Percentiles rank a stretch among this genome's conserved stretches.
These are phyloP conservation scores for Pomatorhinus ruficollis DNA, from an alignment of 2,113 vertebrate species.

Conservation along the genomic window DNA sequence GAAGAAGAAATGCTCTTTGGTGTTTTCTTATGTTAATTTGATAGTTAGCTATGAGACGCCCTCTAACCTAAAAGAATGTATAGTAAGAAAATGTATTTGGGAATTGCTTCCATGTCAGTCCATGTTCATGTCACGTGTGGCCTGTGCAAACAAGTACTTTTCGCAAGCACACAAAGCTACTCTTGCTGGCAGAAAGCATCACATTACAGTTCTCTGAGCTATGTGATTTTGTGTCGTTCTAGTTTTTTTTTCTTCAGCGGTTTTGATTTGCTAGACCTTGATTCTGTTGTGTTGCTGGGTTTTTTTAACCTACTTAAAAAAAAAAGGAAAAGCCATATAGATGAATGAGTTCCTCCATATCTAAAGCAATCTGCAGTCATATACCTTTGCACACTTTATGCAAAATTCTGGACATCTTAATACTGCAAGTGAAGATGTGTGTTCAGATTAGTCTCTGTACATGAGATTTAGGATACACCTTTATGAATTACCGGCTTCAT, in stretches of 20 bases:
- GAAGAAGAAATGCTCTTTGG: background rate
- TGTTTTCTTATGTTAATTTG: background rate
- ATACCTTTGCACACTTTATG: background rate
- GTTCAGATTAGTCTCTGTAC: background rate
- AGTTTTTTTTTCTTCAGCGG: background rate
- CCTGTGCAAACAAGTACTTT: background rate
- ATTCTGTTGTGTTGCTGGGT: background rate
- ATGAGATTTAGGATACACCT: background rate
- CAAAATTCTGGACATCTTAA: background rate
- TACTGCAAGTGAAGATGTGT: background rate
- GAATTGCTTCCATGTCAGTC: accelerated
- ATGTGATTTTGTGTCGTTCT: background rate
- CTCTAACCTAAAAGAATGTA: background rate
- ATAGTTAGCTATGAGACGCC: background rate
- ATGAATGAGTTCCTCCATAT: background rate
- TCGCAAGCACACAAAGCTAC: background rate
- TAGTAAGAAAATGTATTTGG: background rate
- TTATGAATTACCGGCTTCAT: background rate
- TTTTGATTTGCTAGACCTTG: background rate
- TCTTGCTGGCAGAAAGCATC: background rate
- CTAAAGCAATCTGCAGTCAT: background rate
- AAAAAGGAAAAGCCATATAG: background rate
- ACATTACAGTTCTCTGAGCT: background rate
- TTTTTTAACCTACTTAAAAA: background rate
- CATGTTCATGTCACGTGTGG: background rate